A percentile compares a stretch with the other conserved stretches of the same genome.
phyloP scores from a whole-genome alignment of 2,797 vertebrate species.

The Loriculus beryllinus region DNA sequence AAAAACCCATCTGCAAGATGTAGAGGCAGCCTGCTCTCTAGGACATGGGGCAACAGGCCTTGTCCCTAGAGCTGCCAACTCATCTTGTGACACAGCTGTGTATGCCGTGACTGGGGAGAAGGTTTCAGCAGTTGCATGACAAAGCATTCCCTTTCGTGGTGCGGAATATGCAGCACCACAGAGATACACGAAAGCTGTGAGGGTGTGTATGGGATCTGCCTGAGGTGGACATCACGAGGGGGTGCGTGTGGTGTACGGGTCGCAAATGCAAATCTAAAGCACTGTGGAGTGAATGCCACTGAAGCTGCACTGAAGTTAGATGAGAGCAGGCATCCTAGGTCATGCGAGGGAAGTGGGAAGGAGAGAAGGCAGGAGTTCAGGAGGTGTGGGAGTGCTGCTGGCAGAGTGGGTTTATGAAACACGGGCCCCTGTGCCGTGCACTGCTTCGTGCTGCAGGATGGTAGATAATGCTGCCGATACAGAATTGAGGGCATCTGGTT shows the following conservation, averaged over 20 bases:
- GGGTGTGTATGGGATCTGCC: neutral
- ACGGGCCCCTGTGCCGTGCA: neutral
- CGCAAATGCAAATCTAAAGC: neutral
- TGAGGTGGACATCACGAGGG: neutral
- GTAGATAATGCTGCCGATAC: neutral
- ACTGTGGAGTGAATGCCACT: neutral
- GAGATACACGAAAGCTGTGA: neutral
- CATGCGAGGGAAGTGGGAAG: neutral
- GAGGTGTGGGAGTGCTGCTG: neutral
- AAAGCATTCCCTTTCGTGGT: neutral
- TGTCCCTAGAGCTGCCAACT: neutral
- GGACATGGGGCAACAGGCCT: neutral
- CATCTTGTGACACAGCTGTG: neutral
- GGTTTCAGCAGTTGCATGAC: neutral
- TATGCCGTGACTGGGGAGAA: neutral
- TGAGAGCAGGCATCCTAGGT: neutral
- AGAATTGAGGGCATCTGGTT: neutral
- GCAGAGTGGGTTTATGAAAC: neutral
- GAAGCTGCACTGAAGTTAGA: neutral
- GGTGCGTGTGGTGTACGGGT: neutral
- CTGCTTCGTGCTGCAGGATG: neutral
- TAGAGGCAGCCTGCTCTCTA: neutral
- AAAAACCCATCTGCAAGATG: neutral
- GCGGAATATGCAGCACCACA: fast-evolving
- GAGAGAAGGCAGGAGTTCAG: neutral